Evolutionary conservation across 2,888 invertebrate species (phyloP).

Genomic region (Mythimna impura): DNA sequence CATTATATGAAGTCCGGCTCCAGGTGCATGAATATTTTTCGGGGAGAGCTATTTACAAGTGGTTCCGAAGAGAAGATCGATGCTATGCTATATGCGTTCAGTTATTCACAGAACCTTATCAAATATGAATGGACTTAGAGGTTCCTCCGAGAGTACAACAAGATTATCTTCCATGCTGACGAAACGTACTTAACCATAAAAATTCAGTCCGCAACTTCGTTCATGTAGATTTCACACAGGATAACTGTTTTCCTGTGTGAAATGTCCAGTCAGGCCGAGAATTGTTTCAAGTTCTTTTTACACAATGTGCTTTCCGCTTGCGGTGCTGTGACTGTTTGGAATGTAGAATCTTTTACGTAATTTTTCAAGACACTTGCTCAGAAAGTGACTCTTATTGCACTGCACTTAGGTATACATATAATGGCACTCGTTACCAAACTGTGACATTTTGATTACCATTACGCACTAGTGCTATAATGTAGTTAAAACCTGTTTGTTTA

Average conservation of each 20-base stretch:
- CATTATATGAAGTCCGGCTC: not conserved
- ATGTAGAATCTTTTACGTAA: too few species aligned
- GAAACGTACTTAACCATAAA: not conserved
- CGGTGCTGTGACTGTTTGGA: too few species aligned
- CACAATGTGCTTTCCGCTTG: too few species aligned
- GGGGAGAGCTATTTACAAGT: not conserved
- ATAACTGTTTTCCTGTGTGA: not conserved
- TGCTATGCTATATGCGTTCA: not conserved
- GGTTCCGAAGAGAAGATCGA: not conserved
- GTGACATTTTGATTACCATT: too few species aligned
- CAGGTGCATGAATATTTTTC: not conserved
- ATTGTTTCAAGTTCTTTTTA: too few species aligned
- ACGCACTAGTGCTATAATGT: too few species aligned
- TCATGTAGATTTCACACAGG: too few species aligned
- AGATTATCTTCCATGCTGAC: not conserved
- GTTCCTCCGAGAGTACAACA: not conserved
- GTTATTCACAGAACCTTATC: not conserved
- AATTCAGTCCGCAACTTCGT: not conserved
- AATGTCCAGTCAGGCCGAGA: not conserved
- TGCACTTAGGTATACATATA: too few species aligned
- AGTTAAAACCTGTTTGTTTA: too few species aligned
- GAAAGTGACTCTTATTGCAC: too few species aligned
- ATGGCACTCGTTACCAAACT: too few species aligned
- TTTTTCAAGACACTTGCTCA: too few species aligned
- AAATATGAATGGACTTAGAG: not conserved